Evolutionary conservation across 2,797 vertebrate genomes (phyloP).

Genomic region (Poecilia gillii): DNA sequence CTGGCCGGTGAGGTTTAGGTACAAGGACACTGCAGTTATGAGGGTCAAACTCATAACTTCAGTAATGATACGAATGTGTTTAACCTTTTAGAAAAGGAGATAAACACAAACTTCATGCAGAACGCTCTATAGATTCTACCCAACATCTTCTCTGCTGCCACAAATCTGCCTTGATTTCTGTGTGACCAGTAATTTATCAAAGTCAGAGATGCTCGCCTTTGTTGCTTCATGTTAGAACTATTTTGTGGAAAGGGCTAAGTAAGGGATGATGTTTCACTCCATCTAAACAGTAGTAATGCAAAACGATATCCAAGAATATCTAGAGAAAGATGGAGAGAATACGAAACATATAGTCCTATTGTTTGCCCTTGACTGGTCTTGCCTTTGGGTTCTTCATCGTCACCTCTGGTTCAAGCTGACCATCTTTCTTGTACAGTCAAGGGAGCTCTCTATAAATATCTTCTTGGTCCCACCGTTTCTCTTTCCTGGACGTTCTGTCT

Average conservation of each 20-base stretch:
- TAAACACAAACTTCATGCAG: too few species aligned
- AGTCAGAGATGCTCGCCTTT: not conserved
- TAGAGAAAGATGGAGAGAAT: not conserved
- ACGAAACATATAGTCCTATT: not conserved
- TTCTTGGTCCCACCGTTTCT: not conserved
- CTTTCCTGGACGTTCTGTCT: not conserved
- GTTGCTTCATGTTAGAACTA: not conserved
- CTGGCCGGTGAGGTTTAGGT: not conserved
- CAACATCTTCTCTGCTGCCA: not conserved
- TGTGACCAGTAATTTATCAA: not conserved
- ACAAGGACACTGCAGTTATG: not conserved
- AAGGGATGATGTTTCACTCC: not conserved
- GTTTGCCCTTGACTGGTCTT: not conserved
- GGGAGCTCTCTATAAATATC: not conserved
- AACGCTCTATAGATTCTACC: not conserved
- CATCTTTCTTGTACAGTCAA: not conserved
- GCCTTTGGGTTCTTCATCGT: not conserved
- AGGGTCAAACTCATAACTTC: not conserved
- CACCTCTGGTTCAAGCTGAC: not conserved
- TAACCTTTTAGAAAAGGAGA: too few species aligned
- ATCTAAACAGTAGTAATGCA: not conserved
- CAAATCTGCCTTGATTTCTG: too few species aligned
- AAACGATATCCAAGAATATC: not conserved
- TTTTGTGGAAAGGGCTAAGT: not conserved
- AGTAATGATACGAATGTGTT: too few species aligned